These are phyloP conservation scores for Leptatherina wallacei DNA, from an alignment of 2,797 vertebrate genomes.

Conservation along the genomic window DNA sequence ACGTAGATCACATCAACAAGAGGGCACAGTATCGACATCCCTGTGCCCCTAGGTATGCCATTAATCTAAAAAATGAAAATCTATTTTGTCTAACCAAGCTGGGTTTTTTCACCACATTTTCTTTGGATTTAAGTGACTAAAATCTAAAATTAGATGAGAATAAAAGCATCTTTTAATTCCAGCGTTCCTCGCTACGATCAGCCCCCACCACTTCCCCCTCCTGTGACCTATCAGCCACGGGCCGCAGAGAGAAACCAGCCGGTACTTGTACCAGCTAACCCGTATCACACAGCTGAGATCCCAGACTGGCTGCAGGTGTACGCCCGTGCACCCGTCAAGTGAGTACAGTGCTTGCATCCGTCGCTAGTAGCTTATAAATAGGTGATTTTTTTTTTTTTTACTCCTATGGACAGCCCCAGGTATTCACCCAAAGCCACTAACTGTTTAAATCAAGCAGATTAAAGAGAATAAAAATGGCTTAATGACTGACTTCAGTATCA, in stretches of 20 bases:
- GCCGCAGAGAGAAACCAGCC: slow-evolving; percentile 90
- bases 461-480: background rate
- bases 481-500: background rate
- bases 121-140: background rate
- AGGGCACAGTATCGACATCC: slow-evolving; percentile 96
- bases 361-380: background rate
- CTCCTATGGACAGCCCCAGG: background rate
- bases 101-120: background rate
- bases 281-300: slow-evolving; percentile 96
- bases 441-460: background rate
- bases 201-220: slow-evolving; percentile 89
- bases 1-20: slow-evolving; percentile 97
- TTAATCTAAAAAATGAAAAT: background rate
- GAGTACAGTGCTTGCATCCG: slow-evolving; percentile 59
- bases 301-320: slow-evolving; percentile 99
- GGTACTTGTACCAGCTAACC: slow-evolving; percentile 95
- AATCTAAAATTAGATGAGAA: background rate
- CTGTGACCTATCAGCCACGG: slow-evolving; percentile 91
- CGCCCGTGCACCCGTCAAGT: slow-evolving; percentile 96
- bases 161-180: slow-evolving; percentile 29
- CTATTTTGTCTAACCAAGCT: background rate
- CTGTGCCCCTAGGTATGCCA: slow-evolving; percentile 92
- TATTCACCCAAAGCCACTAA: background rate
- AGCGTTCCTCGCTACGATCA: slow-evolving; percentile 98
- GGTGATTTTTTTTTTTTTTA: background rate